Conservation (phyloP, 2,888 invertebrate species). For the Troides helena region DNA sequence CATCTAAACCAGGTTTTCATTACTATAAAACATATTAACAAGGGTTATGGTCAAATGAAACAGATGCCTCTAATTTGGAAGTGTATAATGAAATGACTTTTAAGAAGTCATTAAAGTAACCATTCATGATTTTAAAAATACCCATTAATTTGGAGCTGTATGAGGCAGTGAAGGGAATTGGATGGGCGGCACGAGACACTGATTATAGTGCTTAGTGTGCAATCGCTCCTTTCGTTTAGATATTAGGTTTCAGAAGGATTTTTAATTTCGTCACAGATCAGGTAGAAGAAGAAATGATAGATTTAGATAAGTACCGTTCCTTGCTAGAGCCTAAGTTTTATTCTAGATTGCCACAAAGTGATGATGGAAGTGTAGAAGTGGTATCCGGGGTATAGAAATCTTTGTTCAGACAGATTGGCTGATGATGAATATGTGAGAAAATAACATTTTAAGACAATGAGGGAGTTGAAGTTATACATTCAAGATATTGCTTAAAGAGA, state of each 20-base stretch:
- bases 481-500: not conserved
- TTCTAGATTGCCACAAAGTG: too few species aligned
- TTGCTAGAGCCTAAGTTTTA: not conserved
- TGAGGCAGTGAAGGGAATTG: constrained; percentile 38
- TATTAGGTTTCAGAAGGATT: constrained; percentile 27
- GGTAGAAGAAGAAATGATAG: not conserved
- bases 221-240: constrained; percentile 33
- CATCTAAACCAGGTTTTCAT: not conserved
- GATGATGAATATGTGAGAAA: not conserved
- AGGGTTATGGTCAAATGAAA: not conserved
- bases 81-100: constrained; percentile 16
- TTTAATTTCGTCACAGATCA: constrained; percentile 13
- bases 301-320: too few species aligned
- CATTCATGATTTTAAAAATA: constrained; percentile 46
- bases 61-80: constrained; percentile 8
- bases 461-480: not conserved
- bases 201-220: constrained; percentile 34
- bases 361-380: not conserved
- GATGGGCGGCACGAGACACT: constrained; percentile 48
- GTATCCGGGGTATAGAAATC: too few species aligned
- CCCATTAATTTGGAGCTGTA: constrained; percentile 47
- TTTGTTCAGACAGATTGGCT: too few species aligned
- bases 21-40: not conserved
- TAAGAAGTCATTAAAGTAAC: constrained; percentile 31
- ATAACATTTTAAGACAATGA: not conserved